These are phyloP conservation scores for Danio tinwini DNA, from an alignment of 2,797 vertebrate species.

Conservation along the genomic window DNA sequence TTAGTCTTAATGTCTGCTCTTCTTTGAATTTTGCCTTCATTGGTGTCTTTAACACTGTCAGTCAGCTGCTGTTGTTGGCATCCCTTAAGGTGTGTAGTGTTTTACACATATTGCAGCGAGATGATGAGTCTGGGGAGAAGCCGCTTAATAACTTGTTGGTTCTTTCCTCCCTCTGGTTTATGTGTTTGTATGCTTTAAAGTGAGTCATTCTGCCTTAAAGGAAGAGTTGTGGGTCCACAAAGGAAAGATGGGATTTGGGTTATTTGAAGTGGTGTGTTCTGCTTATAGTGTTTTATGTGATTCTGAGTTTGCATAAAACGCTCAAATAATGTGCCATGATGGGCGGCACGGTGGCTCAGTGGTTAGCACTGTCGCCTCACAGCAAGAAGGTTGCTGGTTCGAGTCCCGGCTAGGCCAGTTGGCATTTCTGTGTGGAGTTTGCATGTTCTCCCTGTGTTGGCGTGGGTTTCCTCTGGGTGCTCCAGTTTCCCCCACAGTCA, in stretches of 20 bases:
- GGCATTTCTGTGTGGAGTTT: no score
- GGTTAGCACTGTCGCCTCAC: no score
- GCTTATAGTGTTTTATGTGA: neutral
- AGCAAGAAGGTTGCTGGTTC: no score
- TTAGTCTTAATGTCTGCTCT: constrained; percentile 42
- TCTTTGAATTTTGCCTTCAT: constrained; percentile 20
- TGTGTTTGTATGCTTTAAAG: constrained; percentile 38
- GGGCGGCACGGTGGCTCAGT: no score
- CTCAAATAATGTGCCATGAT: no score
- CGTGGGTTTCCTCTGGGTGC: no score
- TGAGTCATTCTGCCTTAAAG: constrained; percentile 33
- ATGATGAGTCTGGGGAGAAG: constrained; percentile 36
- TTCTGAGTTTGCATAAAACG: neutral
- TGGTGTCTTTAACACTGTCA: constrained; percentile 54
- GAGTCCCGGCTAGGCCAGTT: no score
- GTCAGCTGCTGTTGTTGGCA: constrained; percentile 22
- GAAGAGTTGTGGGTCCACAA: constrained; percentile 19
- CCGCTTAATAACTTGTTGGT: constrained; percentile 31
- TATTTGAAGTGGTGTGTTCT: neutral
- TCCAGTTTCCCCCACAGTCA: no score
- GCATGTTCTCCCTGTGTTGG: no score
- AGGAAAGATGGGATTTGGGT: neutral
- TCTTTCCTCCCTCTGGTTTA: constrained; percentile 39
- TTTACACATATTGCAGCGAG: constrained; percentile 23
- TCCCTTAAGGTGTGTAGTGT: constrained; percentile 23